A percentile compares a stretch with the other conserved stretches of the same genome.
Conservation (phyloP, 2,797 vertebrate species). For the Sebastes trivittatus region DNA sequence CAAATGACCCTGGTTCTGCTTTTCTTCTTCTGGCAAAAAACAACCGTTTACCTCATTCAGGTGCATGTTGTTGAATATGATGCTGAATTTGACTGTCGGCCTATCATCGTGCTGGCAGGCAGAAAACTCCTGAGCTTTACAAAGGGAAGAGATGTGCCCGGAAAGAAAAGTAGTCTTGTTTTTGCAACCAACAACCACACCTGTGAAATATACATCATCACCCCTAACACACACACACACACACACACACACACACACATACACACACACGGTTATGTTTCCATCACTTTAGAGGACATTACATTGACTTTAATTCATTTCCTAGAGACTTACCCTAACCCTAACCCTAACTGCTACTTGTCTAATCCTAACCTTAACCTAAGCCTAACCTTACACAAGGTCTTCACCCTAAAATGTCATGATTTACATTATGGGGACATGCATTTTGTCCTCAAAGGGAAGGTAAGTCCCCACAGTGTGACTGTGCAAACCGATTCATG, state of each 20-base stretch:
- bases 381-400: not conserved
- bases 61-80: not conserved
- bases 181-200: not conserved
- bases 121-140: not conserved
- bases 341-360: no score
- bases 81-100: not conserved
- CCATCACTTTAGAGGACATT: not conserved
- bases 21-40: not conserved
- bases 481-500: not conserved
- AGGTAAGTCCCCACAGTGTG: not conserved
- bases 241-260: not conserved
- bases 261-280: not conserved
- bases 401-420: not conserved
- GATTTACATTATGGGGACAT: no score
- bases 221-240: no score
- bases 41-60: not conserved
- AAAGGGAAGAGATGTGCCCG: conserved; percentile 8
- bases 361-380: not conserved
- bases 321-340: not conserved
- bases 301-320: not conserved
- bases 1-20: not conserved
- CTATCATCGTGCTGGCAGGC: conserved; percentile 2
- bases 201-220: not conserved
- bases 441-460: not conserved
- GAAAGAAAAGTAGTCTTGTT: conserved; percentile 1